phyloP scores from a whole-genome alignment of 2,113 vertebrate genomes.

The Stegastes partitus region DNA sequence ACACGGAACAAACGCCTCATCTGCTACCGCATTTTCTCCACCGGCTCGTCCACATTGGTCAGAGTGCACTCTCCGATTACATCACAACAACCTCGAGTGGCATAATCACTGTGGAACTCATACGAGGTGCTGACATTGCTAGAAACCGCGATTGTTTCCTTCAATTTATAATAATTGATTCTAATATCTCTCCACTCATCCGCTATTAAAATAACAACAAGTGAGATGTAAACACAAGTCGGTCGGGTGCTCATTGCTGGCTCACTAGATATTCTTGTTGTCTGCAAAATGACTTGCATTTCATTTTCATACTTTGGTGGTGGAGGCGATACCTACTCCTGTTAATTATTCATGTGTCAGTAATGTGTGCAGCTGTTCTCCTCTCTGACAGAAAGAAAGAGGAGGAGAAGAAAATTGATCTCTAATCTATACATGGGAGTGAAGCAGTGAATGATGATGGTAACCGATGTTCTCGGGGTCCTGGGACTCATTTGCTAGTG shows the following conservation, averaged over 20 bases:
- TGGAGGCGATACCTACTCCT: conserved; percentile 47
- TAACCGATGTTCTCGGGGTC: not conserved
- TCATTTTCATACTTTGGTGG: conserved; percentile 62
- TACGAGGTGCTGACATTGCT: not conserved
- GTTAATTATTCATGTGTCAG: conserved; percentile 74
- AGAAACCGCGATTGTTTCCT: conserved; percentile 11
- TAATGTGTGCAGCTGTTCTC: conserved; percentile 72
- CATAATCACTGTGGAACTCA: not conserved
- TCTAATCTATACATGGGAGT: conserved; percentile 30
- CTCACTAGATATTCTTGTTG: conserved; percentile 35
- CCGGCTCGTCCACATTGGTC: not conserved
- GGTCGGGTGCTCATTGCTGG: conserved; percentile 6
- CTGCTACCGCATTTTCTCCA: conserved; percentile 1
- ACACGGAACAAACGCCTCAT: conserved; percentile 12
- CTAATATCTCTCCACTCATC: conserved; percentile 40
- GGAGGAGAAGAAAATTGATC: conserved; percentile 49
- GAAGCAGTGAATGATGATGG: conserved; percentile 5
- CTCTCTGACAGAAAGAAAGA: conserved; percentile 50
- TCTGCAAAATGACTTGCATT: conserved; percentile 57
- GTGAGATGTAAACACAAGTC: conserved; percentile 46
- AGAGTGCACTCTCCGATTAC: conserved; percentile 4
- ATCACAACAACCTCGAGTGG: conserved; percentile 4
- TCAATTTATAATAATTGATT: conserved; percentile 31
- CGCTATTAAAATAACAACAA: conserved; percentile 48
- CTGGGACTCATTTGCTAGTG: not conserved